Evolutionary conservation across 2,888 invertebrate genomes (phyloP), one percentile per base, ranked within the genome.

Genomic region (Octonoba sinensis): DNA sequence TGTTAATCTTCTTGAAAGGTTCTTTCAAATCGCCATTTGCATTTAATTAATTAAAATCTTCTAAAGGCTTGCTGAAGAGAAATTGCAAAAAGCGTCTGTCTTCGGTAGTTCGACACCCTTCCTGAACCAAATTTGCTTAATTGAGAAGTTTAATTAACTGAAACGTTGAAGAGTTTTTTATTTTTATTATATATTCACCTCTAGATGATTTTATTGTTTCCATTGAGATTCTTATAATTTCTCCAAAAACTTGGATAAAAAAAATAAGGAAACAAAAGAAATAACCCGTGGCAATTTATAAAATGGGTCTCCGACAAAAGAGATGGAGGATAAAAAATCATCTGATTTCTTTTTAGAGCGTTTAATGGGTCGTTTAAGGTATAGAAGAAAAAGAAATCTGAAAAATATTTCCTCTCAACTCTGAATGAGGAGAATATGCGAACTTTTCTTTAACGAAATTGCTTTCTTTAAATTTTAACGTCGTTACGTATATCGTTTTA

Each of bases 101-200:
- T 49, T 51, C 47, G 47, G 56, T 69, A 79, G 67, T 72, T 62
- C 46, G 62, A 73, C 46, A 67, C 64, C 49, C 69, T 72, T 81
- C 57, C 49, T 54, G 36, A 65, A 79, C 65, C 18, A 56, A 81
- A 81, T 79, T 79, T 72, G 60, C 79, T 81, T 81, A 81, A 73
- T 81, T 81, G 73, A 81, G 73, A 64, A 51, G 69, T 73, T 81
- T 81, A 73, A 81, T 81, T 73, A 81, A 81, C 79, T 81, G 20
- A 64, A 65, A 65, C n/a, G 18, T 49, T 18, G 54, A 51, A 47
- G 49, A 47, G 44, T n/a, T 60, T 47, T 54, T 81, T 67, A 44
- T 66, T 46, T 69, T 24, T 22, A 27, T 79, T 79, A 67, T 73
- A 69, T 73, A 73, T 67, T 57, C 73, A 79, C 73, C 51, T 81